Conservation (phyloP, 2,888 invertebrate genomes). For the Rapana venosa region DNA sequence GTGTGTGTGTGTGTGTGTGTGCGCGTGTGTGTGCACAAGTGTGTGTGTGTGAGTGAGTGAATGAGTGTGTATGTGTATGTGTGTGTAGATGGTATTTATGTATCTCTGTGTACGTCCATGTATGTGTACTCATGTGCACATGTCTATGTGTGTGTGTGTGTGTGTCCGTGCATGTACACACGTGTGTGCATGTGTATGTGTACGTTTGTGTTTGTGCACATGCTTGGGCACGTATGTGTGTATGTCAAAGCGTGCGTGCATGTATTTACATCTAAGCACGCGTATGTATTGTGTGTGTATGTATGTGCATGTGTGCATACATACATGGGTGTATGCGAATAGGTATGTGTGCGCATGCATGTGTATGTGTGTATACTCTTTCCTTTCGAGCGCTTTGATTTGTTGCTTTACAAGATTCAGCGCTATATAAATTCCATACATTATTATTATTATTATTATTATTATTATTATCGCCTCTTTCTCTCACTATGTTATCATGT, state of each 20-base stretch:
- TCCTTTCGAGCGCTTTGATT: no score
- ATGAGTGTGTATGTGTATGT: no score
- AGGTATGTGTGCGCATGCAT: not conserved
- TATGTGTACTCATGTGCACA: not conserved
- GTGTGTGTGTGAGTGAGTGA: no score
- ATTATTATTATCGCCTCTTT: not conserved
- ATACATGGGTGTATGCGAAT: no score
- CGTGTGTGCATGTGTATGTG: not conserved
- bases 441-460: no score
- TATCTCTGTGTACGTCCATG: not conserved
- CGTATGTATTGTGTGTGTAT: not conserved
- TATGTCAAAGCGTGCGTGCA: not conserved
- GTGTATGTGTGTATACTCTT: not conserved
- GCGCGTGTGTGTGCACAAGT: no score
- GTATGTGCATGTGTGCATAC: no score
- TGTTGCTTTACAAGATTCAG: no score
- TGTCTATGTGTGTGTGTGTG: not conserved
- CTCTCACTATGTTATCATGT: not conserved
- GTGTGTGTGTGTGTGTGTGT: no score
- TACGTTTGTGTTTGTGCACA: not conserved
- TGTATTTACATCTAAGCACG: not conserved
- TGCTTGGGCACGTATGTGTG: not conserved
- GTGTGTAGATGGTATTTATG: not conserved
- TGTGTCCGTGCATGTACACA: not conserved
- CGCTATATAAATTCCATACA: no score